Evolutionary conservation across 2,888 invertebrate species (phyloP), one percentile per base, ranked within the genome.

Genomic region (Andrena hattorfiana): DNA sequence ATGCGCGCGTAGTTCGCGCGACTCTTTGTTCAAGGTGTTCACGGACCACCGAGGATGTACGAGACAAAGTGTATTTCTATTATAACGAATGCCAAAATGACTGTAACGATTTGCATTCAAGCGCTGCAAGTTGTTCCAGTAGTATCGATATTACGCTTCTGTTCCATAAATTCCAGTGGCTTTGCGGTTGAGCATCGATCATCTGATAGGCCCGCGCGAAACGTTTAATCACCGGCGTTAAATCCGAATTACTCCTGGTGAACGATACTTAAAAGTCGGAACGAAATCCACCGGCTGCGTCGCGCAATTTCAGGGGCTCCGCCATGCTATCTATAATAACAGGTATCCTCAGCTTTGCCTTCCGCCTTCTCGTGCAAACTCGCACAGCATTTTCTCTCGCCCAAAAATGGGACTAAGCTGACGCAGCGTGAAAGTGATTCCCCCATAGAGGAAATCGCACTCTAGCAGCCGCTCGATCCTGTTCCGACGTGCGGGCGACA

Each of bases 1-100:
- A 71, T 48, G 62, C 71, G 71, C 60, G 20, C 62, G 13, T 62
- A 63, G 32, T 26, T 35, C 35, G 59, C 64, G 78, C n/a, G 69
- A 32, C 48, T 64, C 75, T 82, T 42, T 70, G 70, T 82, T 80
- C 35, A 71, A 48, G 67, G 67, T 75, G 71, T 82, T 75, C 75
- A 42, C 62, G 75, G 62, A 35, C 56, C 66, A 68, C 72, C 54
- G n/a, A 20, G 54, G 51, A 59, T 77, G 26, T 77, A 77, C 59
- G 77, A 60, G 64, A 49, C 63, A 69, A 69, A 56, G 16, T 72
- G 67, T 67, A 56, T 56, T 56, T 56, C 56, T 56, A 56, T 67
- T 30, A 56, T 68, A 54, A 35, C 42, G 60, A 23, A 67, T n/a
- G 32, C 54, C 62, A 49, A 49, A 68, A 68, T 48, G 48, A 68